phyloP scores from a whole-genome alignment of 2,797 vertebrate species.

The Cirrhinus molitorella region DNA sequence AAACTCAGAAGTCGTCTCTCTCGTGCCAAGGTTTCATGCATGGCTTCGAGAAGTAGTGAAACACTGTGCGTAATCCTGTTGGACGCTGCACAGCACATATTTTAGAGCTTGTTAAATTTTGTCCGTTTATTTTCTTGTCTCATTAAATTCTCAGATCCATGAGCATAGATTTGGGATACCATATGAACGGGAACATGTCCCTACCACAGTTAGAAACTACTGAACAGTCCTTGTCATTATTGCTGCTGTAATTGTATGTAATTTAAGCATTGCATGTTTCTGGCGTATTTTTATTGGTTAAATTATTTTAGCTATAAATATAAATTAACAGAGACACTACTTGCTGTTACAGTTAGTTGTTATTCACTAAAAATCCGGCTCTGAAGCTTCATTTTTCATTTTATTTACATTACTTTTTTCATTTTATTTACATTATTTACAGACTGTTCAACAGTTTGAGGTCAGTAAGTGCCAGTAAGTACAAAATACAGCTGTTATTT shows the following conservation, averaged over 20 bases:
- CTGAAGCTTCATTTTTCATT: background rate
- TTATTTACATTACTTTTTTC: background rate
- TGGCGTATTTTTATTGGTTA: background rate
- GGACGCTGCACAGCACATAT: constrained; percentile 20
- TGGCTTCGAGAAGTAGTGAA: constrained; percentile 36
- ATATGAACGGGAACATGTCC: background rate
- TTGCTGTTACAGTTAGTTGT: background rate
- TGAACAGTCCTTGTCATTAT: background rate
- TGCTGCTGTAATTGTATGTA: background rate
- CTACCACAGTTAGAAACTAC: constrained; percentile 6
- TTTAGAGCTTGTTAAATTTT: constrained; percentile 41
- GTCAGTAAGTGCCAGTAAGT: too few relatives aligned
- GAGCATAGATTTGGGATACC: background rate
- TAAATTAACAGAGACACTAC: background rate
- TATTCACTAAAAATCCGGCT: background rate
- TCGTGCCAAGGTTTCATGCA: constrained; percentile 28
- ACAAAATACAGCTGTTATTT: background rate
- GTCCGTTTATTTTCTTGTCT: constrained; percentile 48
- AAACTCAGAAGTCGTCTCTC: constrained; percentile 13
- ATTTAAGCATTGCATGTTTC: background rate
- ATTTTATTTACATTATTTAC: background rate
- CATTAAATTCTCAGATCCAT: constrained; percentile 34
- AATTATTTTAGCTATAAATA: constrained; percentile 1
- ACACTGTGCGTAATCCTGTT: constrained; percentile 18
- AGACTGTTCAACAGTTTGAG: too few relatives aligned